Conservation (phyloP, 2,888 invertebrate species). For the Nectonema munidae region DNA sequence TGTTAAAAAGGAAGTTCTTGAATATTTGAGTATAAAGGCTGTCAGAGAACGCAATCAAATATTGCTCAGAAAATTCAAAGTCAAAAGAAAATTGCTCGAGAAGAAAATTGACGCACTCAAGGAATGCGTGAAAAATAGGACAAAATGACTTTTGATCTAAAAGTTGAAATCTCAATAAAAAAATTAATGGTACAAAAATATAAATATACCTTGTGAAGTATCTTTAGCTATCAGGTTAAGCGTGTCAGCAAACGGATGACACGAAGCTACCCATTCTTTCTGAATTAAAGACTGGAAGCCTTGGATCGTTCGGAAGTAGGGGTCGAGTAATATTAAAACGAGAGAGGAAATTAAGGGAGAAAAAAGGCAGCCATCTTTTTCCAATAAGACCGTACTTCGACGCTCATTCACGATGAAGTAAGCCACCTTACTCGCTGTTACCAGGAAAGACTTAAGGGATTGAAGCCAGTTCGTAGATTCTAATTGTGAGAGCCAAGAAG, state of each 20-base stretch:
- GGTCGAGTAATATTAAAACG: slow-evolving; percentile 51
- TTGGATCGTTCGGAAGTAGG: slow-evolving; percentile 40
- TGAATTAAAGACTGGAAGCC: slow-evolving; percentile 66
- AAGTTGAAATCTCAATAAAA: too few relatives aligned
- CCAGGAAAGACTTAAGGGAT: background rate
- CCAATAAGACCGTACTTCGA: background rate
- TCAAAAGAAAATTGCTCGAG: too few relatives aligned
- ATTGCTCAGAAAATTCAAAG: too few relatives aligned
- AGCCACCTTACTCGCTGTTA: background rate
- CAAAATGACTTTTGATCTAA: too few relatives aligned
- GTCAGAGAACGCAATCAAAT: too few relatives aligned
- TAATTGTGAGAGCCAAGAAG: background rate
- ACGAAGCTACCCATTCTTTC: slow-evolving; percentile 69
- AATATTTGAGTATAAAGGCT: too few relatives aligned
- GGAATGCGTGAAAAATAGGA: too few relatives aligned
- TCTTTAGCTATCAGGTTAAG: too few relatives aligned
- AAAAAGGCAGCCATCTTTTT: background rate
- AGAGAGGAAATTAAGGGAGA: slow-evolving; percentile 37
- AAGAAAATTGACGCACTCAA: too few relatives aligned
- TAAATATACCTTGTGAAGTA: too few relatives aligned
- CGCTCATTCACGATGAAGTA: background rate
- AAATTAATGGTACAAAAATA: too few relatives aligned
- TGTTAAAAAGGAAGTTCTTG: too few relatives aligned
- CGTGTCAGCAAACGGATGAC: slow-evolving; percentile 79
- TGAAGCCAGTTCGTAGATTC: background rate